A percentile compares a stretch with the other conserved stretches of the same genome.
Evolutionary conservation across 2,113 vertebrate species (phyloP).

Genomic region (Pholis gunnellus): DNA sequence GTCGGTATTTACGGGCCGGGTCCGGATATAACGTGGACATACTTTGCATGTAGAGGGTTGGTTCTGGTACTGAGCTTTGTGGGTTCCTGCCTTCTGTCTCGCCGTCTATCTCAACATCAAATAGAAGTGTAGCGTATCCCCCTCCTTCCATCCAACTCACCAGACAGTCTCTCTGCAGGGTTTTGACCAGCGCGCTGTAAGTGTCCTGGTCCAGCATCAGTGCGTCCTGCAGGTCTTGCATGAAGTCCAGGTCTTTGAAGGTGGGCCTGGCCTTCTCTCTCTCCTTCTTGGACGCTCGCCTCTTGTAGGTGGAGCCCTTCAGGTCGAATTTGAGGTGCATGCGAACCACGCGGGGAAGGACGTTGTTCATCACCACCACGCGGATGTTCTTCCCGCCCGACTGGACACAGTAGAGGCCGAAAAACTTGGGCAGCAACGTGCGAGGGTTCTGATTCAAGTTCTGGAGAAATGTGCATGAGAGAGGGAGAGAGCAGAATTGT

Average conservation of each 20-base stretch:
- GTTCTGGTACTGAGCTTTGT: no score
- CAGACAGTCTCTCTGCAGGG: slow-evolving; percentile 96
- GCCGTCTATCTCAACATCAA: background rate
- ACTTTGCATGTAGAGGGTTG: no score
- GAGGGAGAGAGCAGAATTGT: background rate
- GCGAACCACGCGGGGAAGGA: slow-evolving; percentile 93
- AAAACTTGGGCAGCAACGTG: slow-evolving; percentile 97
- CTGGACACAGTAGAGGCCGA: slow-evolving; percentile 97
- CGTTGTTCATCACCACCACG: slow-evolving; percentile 98
- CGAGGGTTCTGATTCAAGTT: slow-evolving; percentile 99
- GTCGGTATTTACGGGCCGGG: no score
- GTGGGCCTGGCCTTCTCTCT: slow-evolving; percentile 94
- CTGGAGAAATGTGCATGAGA: slow-evolving; percentile 69
- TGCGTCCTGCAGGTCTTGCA: slow-evolving; percentile 93
- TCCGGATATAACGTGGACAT: no score
- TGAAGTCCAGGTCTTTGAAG: slow-evolving; percentile 98
- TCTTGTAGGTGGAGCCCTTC: slow-evolving; percentile 98
- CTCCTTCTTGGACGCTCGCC: slow-evolving; percentile 96
- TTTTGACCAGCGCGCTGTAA: slow-evolving; percentile 93
- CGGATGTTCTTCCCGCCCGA: slow-evolving; percentile 99
- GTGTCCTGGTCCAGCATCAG: slow-evolving; percentile 95
- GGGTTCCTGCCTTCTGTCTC: no score
- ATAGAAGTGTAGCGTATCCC: background rate
- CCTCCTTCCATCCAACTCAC: slow-evolving; percentile 80
- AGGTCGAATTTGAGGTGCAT: slow-evolving; percentile 99